These are phyloP conservation scores for Drosophila santomea DNA, from an alignment of 1,140 invertebrate genomes.

Conservation along the genomic window DNA sequence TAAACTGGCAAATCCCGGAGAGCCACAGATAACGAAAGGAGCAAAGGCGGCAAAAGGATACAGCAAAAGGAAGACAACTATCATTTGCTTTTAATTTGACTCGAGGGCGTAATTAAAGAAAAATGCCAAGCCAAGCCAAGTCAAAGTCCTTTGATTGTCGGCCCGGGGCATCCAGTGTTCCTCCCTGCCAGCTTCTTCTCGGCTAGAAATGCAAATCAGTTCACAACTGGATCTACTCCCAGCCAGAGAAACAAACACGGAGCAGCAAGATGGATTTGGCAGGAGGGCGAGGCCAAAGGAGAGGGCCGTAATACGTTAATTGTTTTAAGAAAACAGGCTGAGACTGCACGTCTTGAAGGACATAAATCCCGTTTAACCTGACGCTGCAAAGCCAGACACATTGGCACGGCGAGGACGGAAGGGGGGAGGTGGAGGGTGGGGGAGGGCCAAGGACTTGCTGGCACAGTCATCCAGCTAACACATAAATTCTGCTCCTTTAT, in stretches of 20 bases:
- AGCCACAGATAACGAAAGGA: conserved; percentile 30
- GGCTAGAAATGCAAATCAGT: conserved; percentile 66
- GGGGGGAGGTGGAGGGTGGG: background rate
- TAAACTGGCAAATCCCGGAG: conserved; percentile 67
- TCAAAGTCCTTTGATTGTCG: conserved; percentile 76
- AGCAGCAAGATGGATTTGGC: conserved; percentile 43
- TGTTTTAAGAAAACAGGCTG: conserved; percentile 68
- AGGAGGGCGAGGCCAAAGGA: conserved; percentile 7
- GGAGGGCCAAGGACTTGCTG: conserved; percentile 7
- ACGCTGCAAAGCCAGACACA: conserved; percentile 58
- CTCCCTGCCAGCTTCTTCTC: conserved; percentile 10
- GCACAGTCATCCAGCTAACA: conserved; percentile 57
- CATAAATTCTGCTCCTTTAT: conserved; percentile 76
- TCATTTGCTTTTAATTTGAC: conserved; percentile 82
- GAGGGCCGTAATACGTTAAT: conserved; percentile 63
- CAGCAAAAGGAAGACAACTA: conserved; percentile 47
- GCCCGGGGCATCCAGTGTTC: conserved; percentile 24
- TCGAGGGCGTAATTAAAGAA: conserved; percentile 80
- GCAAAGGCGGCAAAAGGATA: conserved; percentile 18
- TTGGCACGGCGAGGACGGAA: background rate
- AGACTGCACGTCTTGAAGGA: conserved; percentile 61
- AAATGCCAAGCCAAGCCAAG: conserved; percentile 71
- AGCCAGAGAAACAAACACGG: conserved; percentile 38
- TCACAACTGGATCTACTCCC: conserved; percentile 1
- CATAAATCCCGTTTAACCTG: conserved; percentile 79